Evolutionary conservation across 1,140 invertebrate species (phyloP), one percentile per base, ranked within the genome.

Genomic region (Carposina sasakii): DNA sequence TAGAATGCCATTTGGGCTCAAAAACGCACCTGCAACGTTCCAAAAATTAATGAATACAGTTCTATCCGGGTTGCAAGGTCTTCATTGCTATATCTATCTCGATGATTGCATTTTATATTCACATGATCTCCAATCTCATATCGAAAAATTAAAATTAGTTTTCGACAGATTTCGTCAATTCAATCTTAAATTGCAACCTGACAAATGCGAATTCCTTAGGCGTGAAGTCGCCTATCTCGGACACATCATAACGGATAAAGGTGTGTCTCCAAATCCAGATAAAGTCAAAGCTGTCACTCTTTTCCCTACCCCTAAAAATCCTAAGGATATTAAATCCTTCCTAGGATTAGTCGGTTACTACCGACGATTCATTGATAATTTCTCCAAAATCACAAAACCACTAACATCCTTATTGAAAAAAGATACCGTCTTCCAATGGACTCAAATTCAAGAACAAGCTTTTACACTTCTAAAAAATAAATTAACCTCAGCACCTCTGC

Each of bases 51-150:
- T 78, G 60, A 55, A 73, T 34, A 33, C 31, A 8, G 31, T 33
- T 4, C 31, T 33, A n/a, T 33, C 31, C 3, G 31, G 31, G 4
- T 13, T 72, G 21, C 60, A 70, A 48, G 63, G 62, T 8, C 46
- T 50, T n/a, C 43, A 59, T 37, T 68, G 69, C 51, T 61, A 72
- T 44, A 67, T 82, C 1, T 87, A 86, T 36, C 28, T 85, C 10
- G 85, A 87, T 45, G 81, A 86, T 48, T 65, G 84, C 2, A 55
- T 86, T 8, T 48, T 77, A 21, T 57, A 67, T 52, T 31, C 36
- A 3, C 63, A 59, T 31, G 44, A 63, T 39, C 36, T 39, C n/a
- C 63, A 54, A 16, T 63, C 67, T 34, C 62, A 68, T 36, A 39
- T 60, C n/a, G n/a, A n/a, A n/a, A n/a, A n/a, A n/a, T n/a, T n/a